Evolutionary conservation across 2,888 invertebrate genomes (phyloP).

Genomic region (Ormyrus pomaceus): DNA sequence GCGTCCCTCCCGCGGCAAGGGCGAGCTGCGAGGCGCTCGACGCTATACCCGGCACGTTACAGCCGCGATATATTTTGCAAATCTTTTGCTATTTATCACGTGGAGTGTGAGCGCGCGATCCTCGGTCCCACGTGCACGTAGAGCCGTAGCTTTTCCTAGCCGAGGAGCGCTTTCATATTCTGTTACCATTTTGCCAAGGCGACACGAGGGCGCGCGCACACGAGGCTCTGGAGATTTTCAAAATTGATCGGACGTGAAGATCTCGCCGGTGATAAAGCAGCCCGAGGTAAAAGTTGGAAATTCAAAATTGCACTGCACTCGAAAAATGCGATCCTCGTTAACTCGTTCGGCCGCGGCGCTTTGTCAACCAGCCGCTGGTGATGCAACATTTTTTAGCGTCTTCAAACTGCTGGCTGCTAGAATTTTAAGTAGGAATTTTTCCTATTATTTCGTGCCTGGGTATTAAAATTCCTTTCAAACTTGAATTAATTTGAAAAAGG

Average conservation of each 20-base stretch:
- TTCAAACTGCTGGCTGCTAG: too few species aligned
- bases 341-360: not conserved
- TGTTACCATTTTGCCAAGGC: slow-evolving; percentile 61
- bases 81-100: slow-evolving; percentile 72
- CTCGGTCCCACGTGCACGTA: slow-evolving; percentile 56
- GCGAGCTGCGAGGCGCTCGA: not conserved
- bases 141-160: slow-evolving; percentile 40
- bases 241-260: slow-evolving; percentile 64
- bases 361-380: too few species aligned
- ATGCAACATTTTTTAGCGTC: too few species aligned
- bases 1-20: not conserved
- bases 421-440: too few species aligned
- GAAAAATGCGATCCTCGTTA: slow-evolving; percentile 40
- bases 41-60: slow-evolving; percentile 56
- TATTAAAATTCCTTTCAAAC: too few species aligned
- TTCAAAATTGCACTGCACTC: slow-evolving; percentile 41
- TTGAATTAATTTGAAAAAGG: too few species aligned
- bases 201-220: slow-evolving; percentile 42
- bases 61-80: slow-evolving; percentile 70
- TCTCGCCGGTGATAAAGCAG: slow-evolving; percentile 48
- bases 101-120: slow-evolving; percentile 47
- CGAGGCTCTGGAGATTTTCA: slow-evolving; percentile 64
- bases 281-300: slow-evolving; percentile 33
- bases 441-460: too few species aligned
- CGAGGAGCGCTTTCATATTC: slow-evolving; percentile 63